These are phyloP conservation scores for Brachionus plicatilis DNA, from an alignment of 1,140 invertebrate genomes.

Conservation along the genomic window DNA sequence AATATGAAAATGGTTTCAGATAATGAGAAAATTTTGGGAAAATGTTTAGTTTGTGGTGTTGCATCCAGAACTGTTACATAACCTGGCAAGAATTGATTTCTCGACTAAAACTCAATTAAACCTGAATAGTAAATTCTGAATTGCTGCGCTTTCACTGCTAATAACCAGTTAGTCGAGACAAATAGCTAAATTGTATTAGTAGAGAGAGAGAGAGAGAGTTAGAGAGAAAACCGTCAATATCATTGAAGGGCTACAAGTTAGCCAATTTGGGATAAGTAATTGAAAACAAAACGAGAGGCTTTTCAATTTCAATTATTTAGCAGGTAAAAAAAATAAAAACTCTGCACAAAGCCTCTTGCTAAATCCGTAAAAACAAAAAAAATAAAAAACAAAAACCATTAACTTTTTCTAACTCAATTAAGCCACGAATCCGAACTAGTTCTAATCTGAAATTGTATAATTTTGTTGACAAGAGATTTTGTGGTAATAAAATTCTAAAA, in stretches of 20 bases:
- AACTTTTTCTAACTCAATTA: not conserved
- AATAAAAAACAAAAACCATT: not conserved
- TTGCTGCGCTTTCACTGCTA: not conserved
- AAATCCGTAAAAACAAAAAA: not conserved
- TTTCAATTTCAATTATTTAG: not conserved
- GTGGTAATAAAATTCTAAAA: not conserved
- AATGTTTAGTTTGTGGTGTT: no score
- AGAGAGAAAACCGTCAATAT: not conserved
- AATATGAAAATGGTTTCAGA: no score
- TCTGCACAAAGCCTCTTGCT: not conserved
- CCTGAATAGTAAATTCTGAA: no score
- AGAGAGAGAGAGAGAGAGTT: no score
- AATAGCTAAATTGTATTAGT: not conserved
- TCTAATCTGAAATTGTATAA: not conserved
- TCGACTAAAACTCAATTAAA: no score
- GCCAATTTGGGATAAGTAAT: not conserved
- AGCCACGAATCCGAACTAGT: not conserved
- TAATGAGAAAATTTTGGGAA: no score
- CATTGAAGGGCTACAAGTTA: not conserved
- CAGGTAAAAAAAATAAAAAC: not conserved
- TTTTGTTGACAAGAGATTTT: not conserved
- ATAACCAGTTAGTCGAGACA: not conserved
- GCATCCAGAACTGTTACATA: no score
- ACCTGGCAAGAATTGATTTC: no score
- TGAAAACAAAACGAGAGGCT: not conserved